Base-by-base conservation (phyloP, 2,888 invertebrate species). In the Chydorus sphaericus region DNA sequence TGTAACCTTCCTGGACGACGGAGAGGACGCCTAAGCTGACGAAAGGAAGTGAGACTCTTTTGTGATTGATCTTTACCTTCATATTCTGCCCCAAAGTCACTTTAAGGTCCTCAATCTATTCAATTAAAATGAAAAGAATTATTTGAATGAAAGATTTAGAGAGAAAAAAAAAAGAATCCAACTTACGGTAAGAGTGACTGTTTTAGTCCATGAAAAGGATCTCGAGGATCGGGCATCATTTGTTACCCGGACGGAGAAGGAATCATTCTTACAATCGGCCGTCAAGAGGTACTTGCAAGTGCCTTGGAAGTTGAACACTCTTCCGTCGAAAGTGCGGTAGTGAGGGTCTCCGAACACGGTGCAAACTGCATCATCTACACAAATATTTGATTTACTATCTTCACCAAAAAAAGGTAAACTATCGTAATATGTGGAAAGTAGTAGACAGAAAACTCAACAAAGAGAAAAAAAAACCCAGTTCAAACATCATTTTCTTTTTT, bases 341-440 rank as follows among this genome's bases (percentile, higher is more conserved):
- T 94, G 93, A 0, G 93, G 92, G 69, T 93, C 92, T 1, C 93
- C 93, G 65, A 90, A 93, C 2, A 92, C 92, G 10, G 90, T 90
- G 66, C 93, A 93, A 1, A 88, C 85, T 20, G 90, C 91, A 61
- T 90, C 89, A 62, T 76, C 82, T 81, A 68, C 69, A 70, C 62
- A 59, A 58, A 60, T 57, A 57, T 48, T 56, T 26, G 50, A 48
- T 53, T 55, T 28, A 33, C 33, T 38, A 57, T 51, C 49, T 23
- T 10, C 33, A 26, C 16, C n/a, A 6, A n/a, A 37, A 11, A n/a
- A 29, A 38, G n/a, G 20, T 10, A 33, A 11, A 11, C 3, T 26
- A 11, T 26, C 7, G 10, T 29, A 20, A 10, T 54, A 18, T 26
- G 44, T 2, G 20, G 23, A n/a, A 20, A 28, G 1, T 48, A 8